phyloP scores from a whole-genome alignment of 2,888 invertebrate species.

The Scaptomyza tumidula region DNA sequence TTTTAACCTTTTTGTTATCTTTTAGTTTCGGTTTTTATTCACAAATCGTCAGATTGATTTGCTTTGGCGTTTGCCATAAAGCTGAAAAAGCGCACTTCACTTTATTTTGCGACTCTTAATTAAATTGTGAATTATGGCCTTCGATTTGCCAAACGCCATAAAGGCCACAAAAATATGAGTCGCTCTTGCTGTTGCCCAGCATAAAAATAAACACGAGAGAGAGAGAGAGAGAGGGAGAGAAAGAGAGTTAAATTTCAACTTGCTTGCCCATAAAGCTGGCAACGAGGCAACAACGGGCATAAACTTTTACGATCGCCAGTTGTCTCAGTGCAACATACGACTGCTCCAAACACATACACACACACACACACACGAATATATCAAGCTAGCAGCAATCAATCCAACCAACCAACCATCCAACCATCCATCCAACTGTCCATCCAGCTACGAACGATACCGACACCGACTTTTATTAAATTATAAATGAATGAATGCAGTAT shows the following conservation, averaged over 20 bases:
- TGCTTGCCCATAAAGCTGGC: conserved; percentile 60
- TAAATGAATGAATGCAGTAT: conserved; percentile 81
- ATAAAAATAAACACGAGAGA: neutral
- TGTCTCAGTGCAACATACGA: conserved; percentile 32
- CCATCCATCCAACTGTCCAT: conserved; percentile 17
- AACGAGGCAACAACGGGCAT: conserved; percentile 63
- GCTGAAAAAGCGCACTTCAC: conserved; percentile 45
- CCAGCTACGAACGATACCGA: conserved; percentile 49
- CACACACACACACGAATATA: conserved; percentile 7
- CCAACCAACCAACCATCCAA: conserved; percentile 20
- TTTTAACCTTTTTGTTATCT: neutral
- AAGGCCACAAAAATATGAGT: conserved; percentile 79
- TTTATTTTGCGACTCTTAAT: conserved; percentile 74
- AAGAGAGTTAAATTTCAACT: conserved; percentile 37
- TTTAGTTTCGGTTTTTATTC: neutral
- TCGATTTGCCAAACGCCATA: conserved; percentile 74
- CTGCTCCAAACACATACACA: conserved; percentile 2
- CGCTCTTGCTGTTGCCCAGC: conserved; percentile 20
- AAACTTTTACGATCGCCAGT: conserved; percentile 67
- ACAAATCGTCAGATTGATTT: conserved; percentile 48
- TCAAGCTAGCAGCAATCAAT: conserved; percentile 19
- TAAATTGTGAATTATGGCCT: conserved; percentile 81
- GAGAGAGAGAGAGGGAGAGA: conserved; percentile 4
- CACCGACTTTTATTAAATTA: conserved; percentile 80
- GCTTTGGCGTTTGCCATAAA: conserved; percentile 35